These are phyloP conservation scores for Morone chrysops DNA, from an alignment of 2,113 vertebrate genomes.

Conservation along the genomic window DNA sequence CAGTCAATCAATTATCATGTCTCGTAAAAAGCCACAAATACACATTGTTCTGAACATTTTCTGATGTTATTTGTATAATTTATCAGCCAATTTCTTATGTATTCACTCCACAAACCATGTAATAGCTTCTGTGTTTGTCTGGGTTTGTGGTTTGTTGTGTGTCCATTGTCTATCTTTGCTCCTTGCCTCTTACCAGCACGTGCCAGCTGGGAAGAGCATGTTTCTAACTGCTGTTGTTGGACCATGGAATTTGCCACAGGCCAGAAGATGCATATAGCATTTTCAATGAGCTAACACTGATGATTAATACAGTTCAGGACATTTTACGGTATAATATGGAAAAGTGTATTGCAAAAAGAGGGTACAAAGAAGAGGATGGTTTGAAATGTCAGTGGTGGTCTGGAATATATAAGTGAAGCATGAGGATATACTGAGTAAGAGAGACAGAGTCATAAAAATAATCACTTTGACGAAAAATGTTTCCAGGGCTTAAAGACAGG, in stretches of 20 bases:
- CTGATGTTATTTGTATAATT: conserved; percentile 29
- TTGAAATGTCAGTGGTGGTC: conserved; percentile 7
- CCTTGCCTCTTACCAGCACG: neutral
- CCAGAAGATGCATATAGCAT: conserved; percentile 32
- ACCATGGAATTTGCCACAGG: conserved; percentile 23
- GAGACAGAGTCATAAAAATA: neutral
- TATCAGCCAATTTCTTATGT: conserved; percentile 19
- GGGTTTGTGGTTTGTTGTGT: neutral
- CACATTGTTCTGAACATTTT: conserved; percentile 16
- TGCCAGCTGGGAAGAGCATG: conserved; percentile 18
- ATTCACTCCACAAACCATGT: neutral
- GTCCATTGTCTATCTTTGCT: neutral
- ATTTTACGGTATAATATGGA: conserved; percentile 18
- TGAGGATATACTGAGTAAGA: conserved; percentile 1
- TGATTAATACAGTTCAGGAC: conserved; percentile 30
- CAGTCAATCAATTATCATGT: conserved; percentile 17
- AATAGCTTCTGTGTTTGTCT: neutral
- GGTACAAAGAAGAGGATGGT: conserved; percentile 2
- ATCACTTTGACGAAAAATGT: neutral
- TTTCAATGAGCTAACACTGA: conserved; percentile 25
- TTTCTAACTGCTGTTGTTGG: conserved; percentile 22
- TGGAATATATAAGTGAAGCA: neutral
- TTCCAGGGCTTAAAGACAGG: neutral
- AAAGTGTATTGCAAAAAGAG: conserved; percentile 5
- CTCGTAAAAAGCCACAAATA: conserved; percentile 20